phyloP scores from a whole-genome alignment of 1,140 invertebrate species.

The Tetragonula clypearis region DNA sequence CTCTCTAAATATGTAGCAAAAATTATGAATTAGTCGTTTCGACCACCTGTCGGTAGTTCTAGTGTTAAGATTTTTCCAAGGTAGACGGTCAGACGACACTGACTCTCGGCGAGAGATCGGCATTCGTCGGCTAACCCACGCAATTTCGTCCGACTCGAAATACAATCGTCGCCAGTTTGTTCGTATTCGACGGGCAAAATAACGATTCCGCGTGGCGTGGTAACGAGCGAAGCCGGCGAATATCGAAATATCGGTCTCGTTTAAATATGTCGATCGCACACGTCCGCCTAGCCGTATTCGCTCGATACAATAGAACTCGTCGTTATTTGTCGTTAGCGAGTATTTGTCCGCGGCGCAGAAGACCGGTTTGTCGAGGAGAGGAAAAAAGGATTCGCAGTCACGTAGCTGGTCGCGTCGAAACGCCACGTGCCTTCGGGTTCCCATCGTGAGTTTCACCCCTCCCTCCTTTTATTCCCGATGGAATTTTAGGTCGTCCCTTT shows the following conservation, averaged over 20 bases:
- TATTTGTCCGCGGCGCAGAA: conserved; percentile 52
- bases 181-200: conserved; percentile 13
- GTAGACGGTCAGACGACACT: too few species aligned
- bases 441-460: conserved; percentile 12
- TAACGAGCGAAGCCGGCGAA: conserved; percentile 1
- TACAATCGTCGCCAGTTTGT: background rate
- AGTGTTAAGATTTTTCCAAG: background rate
- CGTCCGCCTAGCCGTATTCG: background rate
- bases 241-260: conserved; percentile 19
- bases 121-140: background rate
- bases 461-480: too few species aligned
- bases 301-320: conserved; percentile 39
- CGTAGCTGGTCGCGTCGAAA: conserved; percentile 32
- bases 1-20: too few species aligned
- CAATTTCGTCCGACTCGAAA: background rate
- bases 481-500: conserved; percentile 4
- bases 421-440: conserved; percentile 30
- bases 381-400: conserved; percentile 48
- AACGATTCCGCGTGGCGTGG: background rate
- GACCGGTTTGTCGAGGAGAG: conserved; percentile 40
- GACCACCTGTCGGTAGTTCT: background rate
- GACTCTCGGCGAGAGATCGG: too few species aligned
- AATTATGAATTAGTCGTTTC: too few species aligned
- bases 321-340: conserved; percentile 62
- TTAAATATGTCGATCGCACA: conserved; percentile 31